A percentile compares a stretch with the other conserved stretches of the same genome.
Evolutionary conservation across 2,888 invertebrate species (phyloP).

Genomic region (Lithophane ornitopus): DNA sequence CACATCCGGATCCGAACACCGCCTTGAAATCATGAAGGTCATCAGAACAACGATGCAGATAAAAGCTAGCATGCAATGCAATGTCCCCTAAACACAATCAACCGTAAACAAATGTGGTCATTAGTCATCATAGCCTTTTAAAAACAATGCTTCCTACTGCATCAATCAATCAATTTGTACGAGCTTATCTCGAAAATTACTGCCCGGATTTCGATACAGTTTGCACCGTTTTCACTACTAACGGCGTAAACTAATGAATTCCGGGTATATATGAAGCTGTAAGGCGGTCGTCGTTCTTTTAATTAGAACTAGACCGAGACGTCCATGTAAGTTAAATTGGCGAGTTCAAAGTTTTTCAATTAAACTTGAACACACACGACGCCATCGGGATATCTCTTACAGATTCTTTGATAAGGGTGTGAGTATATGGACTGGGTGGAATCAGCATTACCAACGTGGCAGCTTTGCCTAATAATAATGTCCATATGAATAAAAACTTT

Average conservation of each 20-base stretch:
- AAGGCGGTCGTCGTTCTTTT: neutral
- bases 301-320: constrained; percentile 28
- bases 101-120: constrained; percentile 1
- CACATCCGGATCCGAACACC: neutral
- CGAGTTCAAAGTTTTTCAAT: constrained; percentile 47
- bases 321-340: constrained; percentile 29
- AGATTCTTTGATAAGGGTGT: constrained; percentile 6
- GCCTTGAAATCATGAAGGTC: constrained; percentile 22
- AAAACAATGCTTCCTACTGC: constrained; percentile 6
- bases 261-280: neutral
- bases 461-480: no score
- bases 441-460: no score
- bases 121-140: constrained; percentile 1
- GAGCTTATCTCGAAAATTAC: neutral
- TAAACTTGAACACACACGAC: constrained; percentile 39
- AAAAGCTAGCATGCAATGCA: constrained; percentile 4
- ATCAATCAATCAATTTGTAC: constrained; percentile 1
- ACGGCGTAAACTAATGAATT: neutral
- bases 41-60: constrained; percentile 13
- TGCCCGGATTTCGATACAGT: constrained; percentile 1
- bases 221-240: neutral
- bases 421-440: neutral
- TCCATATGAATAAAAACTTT: no score
- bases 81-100: constrained; percentile 3
- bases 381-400: neutral